Evolutionary conservation across 2,113 vertebrate species (phyloP).

Genomic region (Atractosteus spatula): DNA sequence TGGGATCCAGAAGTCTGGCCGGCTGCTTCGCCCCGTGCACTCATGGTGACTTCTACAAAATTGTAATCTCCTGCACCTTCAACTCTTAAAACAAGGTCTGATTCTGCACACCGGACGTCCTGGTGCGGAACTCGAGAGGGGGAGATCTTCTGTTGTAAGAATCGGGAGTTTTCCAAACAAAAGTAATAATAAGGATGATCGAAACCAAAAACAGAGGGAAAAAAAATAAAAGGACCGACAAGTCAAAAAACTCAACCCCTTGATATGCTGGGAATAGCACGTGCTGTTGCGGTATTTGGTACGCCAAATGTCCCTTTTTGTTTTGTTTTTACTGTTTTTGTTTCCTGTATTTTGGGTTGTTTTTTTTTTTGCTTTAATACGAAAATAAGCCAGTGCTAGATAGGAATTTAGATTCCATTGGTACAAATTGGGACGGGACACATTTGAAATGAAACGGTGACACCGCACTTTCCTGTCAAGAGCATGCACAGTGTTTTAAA

Average conservation of each 20-base stretch:
- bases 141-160: conserved; percentile 45
- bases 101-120: conserved; percentile 55
- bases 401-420: conserved; percentile 39
- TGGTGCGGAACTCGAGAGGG: conserved; percentile 67
- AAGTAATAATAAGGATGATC: not conserved
- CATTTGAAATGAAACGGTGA: conserved; percentile 46
- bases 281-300: conserved; percentile 37
- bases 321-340: not conserved
- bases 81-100: conserved; percentile 25
- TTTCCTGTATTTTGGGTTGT: not conserved
- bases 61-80: conserved; percentile 32
- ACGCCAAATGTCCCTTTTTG: conserved; percentile 21
- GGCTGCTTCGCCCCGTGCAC: conserved; percentile 83
- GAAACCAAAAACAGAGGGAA: conserved; percentile 47
- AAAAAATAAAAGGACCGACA: conserved; percentile 15
- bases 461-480: conserved; percentile 48
- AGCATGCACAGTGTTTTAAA: conserved; percentile 38
- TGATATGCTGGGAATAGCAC: conserved; percentile 34
- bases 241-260: conserved; percentile 3
- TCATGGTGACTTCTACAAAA: conserved; percentile 74
- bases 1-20: conserved; percentile 81
- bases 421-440: conserved; percentile 38
- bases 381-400: conserved; percentile 42
- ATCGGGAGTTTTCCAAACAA: not conserved
- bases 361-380: conserved; percentile 27